phyloP scores from a whole-genome alignment of 1,140 invertebrate genomes.

The Drosophila grimshawi region DNA sequence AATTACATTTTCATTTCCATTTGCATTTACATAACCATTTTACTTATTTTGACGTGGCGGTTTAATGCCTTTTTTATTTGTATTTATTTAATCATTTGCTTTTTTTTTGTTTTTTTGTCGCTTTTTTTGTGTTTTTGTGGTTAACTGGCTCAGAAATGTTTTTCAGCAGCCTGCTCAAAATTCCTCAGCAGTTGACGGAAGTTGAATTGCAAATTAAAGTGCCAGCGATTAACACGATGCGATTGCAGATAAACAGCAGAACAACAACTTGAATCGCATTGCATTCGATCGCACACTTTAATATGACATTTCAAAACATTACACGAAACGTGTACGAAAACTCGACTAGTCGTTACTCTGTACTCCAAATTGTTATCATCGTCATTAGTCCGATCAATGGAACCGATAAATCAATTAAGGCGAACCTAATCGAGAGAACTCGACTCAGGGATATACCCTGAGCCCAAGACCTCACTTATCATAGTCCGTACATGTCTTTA shows the following conservation, averaged over 20 bases:
- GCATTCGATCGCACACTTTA: constrained; percentile 57
- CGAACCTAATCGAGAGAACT: too few relatives aligned
- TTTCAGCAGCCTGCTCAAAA: constrained; percentile 53
- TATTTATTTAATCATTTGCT: constrained; percentile 9
- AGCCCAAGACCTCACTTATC: too few relatives aligned
- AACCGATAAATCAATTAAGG: too few relatives aligned
- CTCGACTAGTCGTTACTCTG: background rate
- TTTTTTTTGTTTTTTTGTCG: constrained; percentile 17
- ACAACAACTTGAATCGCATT: constrained; percentile 62
- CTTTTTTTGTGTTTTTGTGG: constrained; percentile 21
- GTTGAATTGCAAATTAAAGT: constrained; percentile 80
- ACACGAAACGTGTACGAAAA: constrained; percentile 22
- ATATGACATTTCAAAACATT: constrained; percentile 47
- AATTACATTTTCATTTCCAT: constrained; percentile 76
- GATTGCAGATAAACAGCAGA: constrained; percentile 27
- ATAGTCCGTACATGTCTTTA: too few relatives aligned
- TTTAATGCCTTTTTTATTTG: constrained; percentile 19
- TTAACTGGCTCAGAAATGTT: constrained; percentile 56
- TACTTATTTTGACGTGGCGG: constrained; percentile 25
- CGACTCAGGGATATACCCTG: too few relatives aligned
- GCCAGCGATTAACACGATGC: constrained; percentile 56
- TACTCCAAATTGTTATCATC: background rate
- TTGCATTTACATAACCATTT: constrained; percentile 79
- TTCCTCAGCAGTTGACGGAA: constrained; percentile 75
- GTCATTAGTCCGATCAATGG: too few relatives aligned